Percentiles rank a stretch among this genome's conserved stretches.
Evolutionary conservation across 2,113 vertebrate species (phyloP).

Genomic region (Macquaria australasica): DNA sequence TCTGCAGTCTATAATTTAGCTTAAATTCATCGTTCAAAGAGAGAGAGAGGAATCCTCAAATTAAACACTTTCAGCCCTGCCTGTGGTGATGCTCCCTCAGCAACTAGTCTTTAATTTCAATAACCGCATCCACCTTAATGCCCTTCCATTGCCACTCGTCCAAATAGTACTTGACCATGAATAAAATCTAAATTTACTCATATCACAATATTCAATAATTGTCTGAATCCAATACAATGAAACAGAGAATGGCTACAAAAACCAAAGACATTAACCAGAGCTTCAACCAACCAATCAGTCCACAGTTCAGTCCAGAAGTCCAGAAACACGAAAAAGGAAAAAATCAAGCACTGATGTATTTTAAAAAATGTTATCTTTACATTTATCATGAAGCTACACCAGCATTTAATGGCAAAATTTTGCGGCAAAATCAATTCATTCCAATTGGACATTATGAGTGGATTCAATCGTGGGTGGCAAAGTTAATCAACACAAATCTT

Average conservation of each 20-base stretch:
- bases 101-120: neutral
- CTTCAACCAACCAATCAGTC: neutral
- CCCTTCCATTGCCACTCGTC: neutral
- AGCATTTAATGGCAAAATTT: no score
- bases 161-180: neutral
- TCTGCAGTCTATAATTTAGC: neutral
- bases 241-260: neutral
- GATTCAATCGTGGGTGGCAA: no score
- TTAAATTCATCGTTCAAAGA: neutral
- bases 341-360: neutral
- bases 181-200: neutral
- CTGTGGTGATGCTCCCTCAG: neutral
- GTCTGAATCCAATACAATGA: neutral
- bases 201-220: neutral
- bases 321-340: neutral
- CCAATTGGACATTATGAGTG: no score
- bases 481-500: no score
- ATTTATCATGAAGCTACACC: no score
- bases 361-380: neutral
- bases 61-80: neutral
- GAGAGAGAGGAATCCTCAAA: constrained; percentile 6
- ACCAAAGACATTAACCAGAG: neutral
- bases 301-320: neutral
- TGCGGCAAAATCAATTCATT: no score
- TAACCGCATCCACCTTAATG: neutral